Percentiles rank a stretch among this genome's conserved stretches.
These are phyloP conservation scores for Enteromius treurensis DNA, from an alignment of 2,797 vertebrate species.

Conservation along the genomic window DNA sequence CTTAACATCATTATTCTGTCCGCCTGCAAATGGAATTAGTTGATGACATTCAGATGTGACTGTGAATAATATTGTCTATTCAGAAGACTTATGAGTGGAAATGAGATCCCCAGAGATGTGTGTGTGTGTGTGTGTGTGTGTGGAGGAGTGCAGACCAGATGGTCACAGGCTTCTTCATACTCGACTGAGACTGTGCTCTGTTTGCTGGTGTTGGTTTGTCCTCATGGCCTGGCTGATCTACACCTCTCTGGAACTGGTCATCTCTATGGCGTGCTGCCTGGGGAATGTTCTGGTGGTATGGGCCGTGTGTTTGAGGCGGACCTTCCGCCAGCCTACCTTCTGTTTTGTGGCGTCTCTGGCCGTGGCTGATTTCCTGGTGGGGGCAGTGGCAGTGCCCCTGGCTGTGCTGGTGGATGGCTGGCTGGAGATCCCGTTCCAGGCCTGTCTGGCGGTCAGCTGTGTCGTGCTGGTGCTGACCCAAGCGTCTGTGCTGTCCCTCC, in stretches of 20 bases:
- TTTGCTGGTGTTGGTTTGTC: background rate
- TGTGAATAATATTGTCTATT: conserved; percentile 27
- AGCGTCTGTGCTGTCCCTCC: conserved; percentile 84
- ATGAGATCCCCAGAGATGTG: conserved; percentile 35
- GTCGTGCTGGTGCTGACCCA: conserved; percentile 80
- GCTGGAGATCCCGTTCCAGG: conserved; percentile 67
- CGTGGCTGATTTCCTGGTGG: conserved; percentile 84
- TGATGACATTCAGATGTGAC: conserved; percentile 70
- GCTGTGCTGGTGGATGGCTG: conserved; percentile 79
- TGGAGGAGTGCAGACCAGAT: background rate
- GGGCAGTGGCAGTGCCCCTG: conserved; percentile 81
- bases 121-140: conserved; percentile 14
- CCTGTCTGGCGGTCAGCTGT: conserved; percentile 85
- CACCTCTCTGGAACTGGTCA: conserved; percentile 65
- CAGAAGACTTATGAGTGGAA: conserved; percentile 25
- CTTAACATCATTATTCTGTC: conserved; percentile 20
- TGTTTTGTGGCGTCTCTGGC: conserved; percentile 86
- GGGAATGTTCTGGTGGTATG: conserved; percentile 85
- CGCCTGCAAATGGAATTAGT: conserved; percentile 44
- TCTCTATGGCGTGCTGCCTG: conserved; percentile 71
- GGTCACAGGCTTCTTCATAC: conserved; percentile 16
- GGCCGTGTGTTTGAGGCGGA: conserved; percentile 73
- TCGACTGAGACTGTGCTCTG: conserved; percentile 10
- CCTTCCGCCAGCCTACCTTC: conserved; percentile 77
- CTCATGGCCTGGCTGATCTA: conserved; percentile 68